phyloP scores from a whole-genome alignment of 2,797 vertebrate genomes.

The Chromis chromis region DNA sequence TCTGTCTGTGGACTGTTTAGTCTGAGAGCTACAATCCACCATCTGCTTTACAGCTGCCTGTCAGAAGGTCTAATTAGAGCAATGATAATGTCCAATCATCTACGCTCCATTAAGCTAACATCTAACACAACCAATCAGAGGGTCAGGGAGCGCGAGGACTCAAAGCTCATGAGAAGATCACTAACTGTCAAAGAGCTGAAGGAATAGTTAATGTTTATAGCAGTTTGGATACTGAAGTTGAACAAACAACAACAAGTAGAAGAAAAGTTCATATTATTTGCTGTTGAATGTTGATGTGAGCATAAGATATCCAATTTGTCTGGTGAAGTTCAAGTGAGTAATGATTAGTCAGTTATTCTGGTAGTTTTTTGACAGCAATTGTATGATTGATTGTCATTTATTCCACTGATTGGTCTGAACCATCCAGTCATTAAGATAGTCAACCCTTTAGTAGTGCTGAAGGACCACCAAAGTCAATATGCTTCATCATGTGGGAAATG shows the following conservation, averaged over 20 bases:
- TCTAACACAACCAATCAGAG: constrained; percentile 49
- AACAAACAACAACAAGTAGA: not conserved
- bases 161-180: constrained; percentile 17
- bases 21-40: constrained; percentile 60
- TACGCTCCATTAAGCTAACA: constrained; percentile 60
- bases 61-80: constrained; percentile 56
- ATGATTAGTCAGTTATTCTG: too few species aligned
- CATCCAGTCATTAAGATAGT: too few species aligned
- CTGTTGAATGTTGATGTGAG: not conserved
- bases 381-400: too few species aligned
- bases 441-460: too few species aligned
- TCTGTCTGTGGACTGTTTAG: constrained; percentile 70
- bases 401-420: too few species aligned
- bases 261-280: not conserved
- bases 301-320: too few species aligned
- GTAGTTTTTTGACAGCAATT: too few species aligned
- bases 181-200: constrained; percentile 31
- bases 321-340: too few species aligned
- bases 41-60: constrained; percentile 77
- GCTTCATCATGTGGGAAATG: too few species aligned
- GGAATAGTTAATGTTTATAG: not conserved
- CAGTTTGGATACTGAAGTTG: not conserved
- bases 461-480: too few species aligned
- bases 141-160: constrained; percentile 33
- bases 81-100: constrained; percentile 65